phyloP scores from a whole-genome alignment of 1,140 invertebrate genomes.

The Apis mellifera region Amel_HAv3.1 CM009941.2:12422501-12423000 shows the following conservation, averaged over 20 bases:
- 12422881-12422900: constrained; percentile 69
- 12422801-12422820: constrained; percentile 51
- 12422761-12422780: neutral
- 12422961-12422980: neutral
- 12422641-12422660: no score
- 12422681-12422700: no score
- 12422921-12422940: constrained; percentile 60
- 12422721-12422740: neutral
- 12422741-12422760: neutral
- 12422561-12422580: no score
- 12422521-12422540: no score
- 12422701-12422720: no score
- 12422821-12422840: constrained; percentile 39
- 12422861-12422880: constrained; percentile 54
- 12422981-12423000: constrained; percentile 15
- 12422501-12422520: no score
- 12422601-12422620: no score
- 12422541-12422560: no score
- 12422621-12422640: no score
- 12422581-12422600: no score
- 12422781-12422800: neutral
- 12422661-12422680: no score
- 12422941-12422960: constrained; percentile 47
- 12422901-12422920: constrained; percentile 62
- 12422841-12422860: constrained; percentile 64